Evolutionary conservation across 2,113 vertebrate species (phyloP).

Genomic region (Chrysemys picta): DNA sequence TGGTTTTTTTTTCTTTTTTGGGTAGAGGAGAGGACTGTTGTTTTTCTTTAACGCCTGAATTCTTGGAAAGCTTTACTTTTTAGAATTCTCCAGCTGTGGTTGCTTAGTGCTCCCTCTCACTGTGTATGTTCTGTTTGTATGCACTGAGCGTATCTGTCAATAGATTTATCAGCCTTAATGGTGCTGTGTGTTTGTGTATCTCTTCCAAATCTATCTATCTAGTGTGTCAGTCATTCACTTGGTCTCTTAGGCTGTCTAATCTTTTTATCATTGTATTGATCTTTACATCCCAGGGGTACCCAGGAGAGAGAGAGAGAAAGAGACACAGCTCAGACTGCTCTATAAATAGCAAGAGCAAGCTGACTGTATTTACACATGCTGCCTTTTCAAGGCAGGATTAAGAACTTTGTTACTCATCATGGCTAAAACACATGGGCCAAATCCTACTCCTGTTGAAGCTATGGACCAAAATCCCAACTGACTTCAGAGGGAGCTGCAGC

Average conservation of each 20-base stretch:
- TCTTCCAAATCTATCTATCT: conserved; percentile 47
- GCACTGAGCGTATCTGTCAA: conserved; percentile 4
- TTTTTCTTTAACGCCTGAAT: conserved; percentile 39
- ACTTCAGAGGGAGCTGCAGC: background rate
- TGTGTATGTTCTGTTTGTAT: background rate
- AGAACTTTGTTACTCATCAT: conserved; percentile 2
- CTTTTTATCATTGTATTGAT: conserved; percentile 71
- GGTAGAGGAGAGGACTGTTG: conserved; percentile 31
- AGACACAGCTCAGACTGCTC: conserved; percentile 50
- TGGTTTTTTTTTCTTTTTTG: background rate
- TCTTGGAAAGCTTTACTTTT: conserved; percentile 26
- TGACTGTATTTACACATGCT: conserved; percentile 4
- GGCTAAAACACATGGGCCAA: conserved; percentile 16
- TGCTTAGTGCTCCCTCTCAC: background rate
- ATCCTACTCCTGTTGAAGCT: conserved; percentile 30
- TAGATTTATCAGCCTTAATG: background rate
- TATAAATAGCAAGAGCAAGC: conserved; percentile 55
- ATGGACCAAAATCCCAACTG: background rate
- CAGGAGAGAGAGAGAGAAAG: background rate
- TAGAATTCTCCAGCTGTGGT: conserved; percentile 1
- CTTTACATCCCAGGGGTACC: background rate
- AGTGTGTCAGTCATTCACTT: conserved; percentile 45
- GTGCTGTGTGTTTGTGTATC: conserved; percentile 9
- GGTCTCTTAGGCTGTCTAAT: conserved; percentile 55
- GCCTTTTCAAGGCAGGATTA: conserved; percentile 36